Evolutionary conservation across 2,797 vertebrate species (phyloP), one percentile per base, ranked within the genome.

Genomic region (Micropoecilia bifurca): DNA sequence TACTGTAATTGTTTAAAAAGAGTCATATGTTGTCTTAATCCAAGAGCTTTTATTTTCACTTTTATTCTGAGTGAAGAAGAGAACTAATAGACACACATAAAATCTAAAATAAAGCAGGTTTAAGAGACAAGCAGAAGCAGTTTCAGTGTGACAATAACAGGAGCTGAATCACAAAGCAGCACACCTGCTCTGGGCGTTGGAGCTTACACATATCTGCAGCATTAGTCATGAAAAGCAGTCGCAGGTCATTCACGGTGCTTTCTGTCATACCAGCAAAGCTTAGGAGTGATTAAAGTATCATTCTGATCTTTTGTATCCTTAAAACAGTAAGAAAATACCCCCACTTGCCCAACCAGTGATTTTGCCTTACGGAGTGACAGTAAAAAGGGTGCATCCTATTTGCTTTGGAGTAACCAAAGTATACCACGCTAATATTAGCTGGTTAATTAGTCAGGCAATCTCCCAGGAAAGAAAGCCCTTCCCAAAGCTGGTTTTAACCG

Each of bases 111-210:
- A 45, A 83, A 69, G 76, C 83, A 46, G 47, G 41, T 73, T 45
- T 41, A 39, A 39, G 20, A 68, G 3, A 79, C 30, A 90, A 48
- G 73, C 41, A 85, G 45, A 92, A 82, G 75, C 55, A 78, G 89
- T 93, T 90, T 92, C 39, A n/a, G 66, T 90, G 33, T 82, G 72
- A 86, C 71, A 80, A 77, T 77, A 8, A 74, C 9, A 73, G 55
- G 53, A 48, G 59, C 53, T 86, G 53, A 73, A 75, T 73, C 30
- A 91, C 69, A 61, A 61, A 75, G 68, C 79, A 55, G 81, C 57
- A 74, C 90, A 89, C 85, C 89, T 92, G 86, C 73, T 61, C 30
- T 82, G 89, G 89, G 88, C 74, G 89, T 90, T 90, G 87, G 68
- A 84, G 71, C 82, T 81, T 75, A 81, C 47, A 79, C 90, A 89